Evolutionary conservation across 2,888 invertebrate species (phyloP), one percentile per base, ranked within the genome.

Genomic region (Drosophila affinis): DNA sequence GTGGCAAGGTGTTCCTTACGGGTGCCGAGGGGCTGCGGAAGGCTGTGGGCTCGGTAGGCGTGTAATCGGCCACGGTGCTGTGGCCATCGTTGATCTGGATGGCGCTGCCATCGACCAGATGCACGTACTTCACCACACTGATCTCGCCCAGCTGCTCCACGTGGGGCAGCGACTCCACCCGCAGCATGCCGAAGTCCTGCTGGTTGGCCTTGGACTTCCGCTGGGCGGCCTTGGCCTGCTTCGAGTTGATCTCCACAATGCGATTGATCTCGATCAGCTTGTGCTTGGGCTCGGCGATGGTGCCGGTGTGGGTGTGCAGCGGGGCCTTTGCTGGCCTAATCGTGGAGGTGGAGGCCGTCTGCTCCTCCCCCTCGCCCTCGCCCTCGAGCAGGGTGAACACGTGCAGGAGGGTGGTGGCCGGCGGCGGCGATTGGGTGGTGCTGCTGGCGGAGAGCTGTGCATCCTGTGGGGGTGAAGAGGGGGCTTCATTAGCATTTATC

Each of bases 81-180:
- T 90, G 91, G 2, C 93, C 92, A 62, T 91, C 91, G 24, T 81
- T 82, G 55, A 93, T 91, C 24, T 81, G 78, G 39, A 92, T 89
- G 44, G 89, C 88, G 46, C 90, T 89, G 49, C 90, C 88, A 54
- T 90, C 95, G 3, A 95, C 94, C 58, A 95, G 93, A 90, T 95
- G 95, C 17, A 96, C 95, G 21, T 94, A 93, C 77, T 95, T 95
- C 44, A 94, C 94, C 76, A 95, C 93, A 89, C 94, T 95, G 0
- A 96, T 94, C 91, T 95, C 95, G 51, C 95, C 95, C 71, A 95
- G 94, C 92, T 94, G 94, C 81, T 95, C 94, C 2, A 94, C 84
- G 17, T 93, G 93, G 0, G 95, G 94, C 84, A 94, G 92, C 72
- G 93, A 93, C 87, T 95, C 94, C n/a, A 94, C 91, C 54, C 94